Percentiles rank a stretch among this genome's conserved stretches.
Conservation (phyloP, 2,113 vertebrate genomes). For the Odocoileus virginianus region DNA sequence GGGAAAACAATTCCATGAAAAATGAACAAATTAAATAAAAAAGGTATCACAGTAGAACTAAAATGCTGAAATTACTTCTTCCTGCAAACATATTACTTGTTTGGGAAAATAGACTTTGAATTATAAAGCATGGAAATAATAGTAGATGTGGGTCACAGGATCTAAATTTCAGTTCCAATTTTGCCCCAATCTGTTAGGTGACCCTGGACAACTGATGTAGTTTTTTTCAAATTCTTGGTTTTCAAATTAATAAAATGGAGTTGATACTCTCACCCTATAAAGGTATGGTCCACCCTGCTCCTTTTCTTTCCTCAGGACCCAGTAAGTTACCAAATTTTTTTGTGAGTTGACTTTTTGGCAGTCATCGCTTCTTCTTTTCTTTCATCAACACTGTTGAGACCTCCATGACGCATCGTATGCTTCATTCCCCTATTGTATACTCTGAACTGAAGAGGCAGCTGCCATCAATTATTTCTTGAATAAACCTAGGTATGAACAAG, state of each 20-base stretch:
- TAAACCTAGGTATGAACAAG: neutral
- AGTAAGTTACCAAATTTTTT: neutral
- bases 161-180: neutral
- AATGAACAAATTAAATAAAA: neutral
- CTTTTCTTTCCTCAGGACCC: neutral
- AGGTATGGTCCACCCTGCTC: neutral
- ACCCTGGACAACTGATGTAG: neutral
- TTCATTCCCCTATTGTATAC: neutral
- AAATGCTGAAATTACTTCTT: neutral
- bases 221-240: neutral
- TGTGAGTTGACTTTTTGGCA: neutral
- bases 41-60: neutral
- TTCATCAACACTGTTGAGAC: rapidly evolving
- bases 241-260: neutral
- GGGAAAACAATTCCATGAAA: neutral
- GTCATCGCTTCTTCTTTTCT: neutral
- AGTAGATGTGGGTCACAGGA: neutral
- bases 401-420: too few species aligned
- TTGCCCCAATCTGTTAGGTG: neutral
- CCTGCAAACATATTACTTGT: neutral
- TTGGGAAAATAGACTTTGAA: neutral
- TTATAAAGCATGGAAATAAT: neutral
- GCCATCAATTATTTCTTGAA: neutral
- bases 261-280: neutral
- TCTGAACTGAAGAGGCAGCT: neutral